phyloP scores from a whole-genome alignment of 1,140 invertebrate genomes.

The Pentalonia nigronervosa region DNA sequence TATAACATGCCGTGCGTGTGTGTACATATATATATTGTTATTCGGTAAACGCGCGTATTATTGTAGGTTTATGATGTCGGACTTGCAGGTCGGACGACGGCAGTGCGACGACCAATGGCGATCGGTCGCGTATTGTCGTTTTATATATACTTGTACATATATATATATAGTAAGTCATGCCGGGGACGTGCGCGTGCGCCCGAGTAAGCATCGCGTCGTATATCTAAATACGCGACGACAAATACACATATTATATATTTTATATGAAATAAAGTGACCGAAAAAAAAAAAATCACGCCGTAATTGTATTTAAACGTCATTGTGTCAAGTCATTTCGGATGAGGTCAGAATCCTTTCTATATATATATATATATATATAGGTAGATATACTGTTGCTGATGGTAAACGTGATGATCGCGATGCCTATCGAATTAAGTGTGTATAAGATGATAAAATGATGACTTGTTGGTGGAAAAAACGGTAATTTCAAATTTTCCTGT shows the following conservation, averaged over 20 bases:
- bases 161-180: not conserved
- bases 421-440: not conserved
- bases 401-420: not conserved
- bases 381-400: not conserved
- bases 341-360: slow-evolving; percentile 33
- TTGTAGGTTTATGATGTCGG: not conserved
- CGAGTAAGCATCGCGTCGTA: not conserved
- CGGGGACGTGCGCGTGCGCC: not conserved
- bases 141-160: not conserved
- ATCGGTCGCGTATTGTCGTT: not conserved
- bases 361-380: too few species aligned
- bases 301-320: slow-evolving; percentile 51
- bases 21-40: not conserved
- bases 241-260: not conserved
- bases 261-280: not conserved
- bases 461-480: not conserved
- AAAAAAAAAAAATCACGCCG: not conserved
- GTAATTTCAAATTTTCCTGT: slow-evolving; percentile 13
- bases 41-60: slow-evolving; percentile 33
- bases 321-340: slow-evolving; percentile 49
- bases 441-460: not conserved
- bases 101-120: not conserved
- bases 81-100: not conserved
- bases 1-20: not conserved
- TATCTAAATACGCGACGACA: not conserved